phyloP scores from a whole-genome alignment of 2,797 vertebrate species.

The Sebastes taczanowskii region DNA sequence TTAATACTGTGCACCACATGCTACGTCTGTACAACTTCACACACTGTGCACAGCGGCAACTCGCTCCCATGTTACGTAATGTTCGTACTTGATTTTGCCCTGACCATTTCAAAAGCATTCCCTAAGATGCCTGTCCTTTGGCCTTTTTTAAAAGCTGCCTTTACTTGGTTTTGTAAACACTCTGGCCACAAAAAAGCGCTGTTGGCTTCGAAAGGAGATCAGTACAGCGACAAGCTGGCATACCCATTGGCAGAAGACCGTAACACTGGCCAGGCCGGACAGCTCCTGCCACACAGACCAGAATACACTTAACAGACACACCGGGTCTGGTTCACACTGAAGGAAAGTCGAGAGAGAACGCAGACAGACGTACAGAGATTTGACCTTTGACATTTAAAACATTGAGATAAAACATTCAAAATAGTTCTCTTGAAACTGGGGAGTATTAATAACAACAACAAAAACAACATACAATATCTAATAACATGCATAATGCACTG shows the following conservation, averaged over 20 bases:
- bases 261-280: slow-evolving; percentile 32
- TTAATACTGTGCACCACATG: not conserved
- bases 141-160: slow-evolving; percentile 15
- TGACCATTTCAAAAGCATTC: slow-evolving; percentile 42
- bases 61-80: slow-evolving; percentile 4
- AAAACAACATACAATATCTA: not conserved
- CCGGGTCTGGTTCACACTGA: not conserved
- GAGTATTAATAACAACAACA: not conserved
- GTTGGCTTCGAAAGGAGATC: slow-evolving; percentile 14
- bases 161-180: slow-evolving; percentile 55
- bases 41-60: not conserved
- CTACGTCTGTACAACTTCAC: not conserved
- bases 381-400: slow-evolving; percentile 4
- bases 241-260: not conserved
- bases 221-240: slow-evolving; percentile 23
- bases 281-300: not conserved
- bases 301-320: slow-evolving; percentile 9
- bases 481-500: not conserved
- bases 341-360: not conserved
- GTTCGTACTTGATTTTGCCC: not conserved
- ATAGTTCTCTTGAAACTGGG: not conserved
- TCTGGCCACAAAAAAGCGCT: not conserved
- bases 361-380: not conserved
- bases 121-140: slow-evolving; percentile 36
- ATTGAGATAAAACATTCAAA: not conserved